phyloP scores from a whole-genome alignment of 2,888 invertebrate genomes.

The Cerastis leucographa region DNA sequence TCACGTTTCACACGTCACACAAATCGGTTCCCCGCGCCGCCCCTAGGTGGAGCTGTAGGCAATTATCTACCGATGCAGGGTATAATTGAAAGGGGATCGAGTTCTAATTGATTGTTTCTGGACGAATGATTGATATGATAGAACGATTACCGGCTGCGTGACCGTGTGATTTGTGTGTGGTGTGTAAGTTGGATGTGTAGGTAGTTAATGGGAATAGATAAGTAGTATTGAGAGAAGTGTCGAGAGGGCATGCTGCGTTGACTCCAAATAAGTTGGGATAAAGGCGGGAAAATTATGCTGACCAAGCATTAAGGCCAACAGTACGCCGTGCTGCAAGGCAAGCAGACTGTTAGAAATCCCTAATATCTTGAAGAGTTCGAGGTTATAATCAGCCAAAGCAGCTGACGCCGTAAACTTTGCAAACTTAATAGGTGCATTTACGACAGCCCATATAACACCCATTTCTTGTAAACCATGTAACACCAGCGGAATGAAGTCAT shows the following conservation, averaged over 20 bases:
- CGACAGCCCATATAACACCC: constrained; percentile 23
- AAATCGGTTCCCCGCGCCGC: constrained; percentile 68
- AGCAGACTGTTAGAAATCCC: too few species aligned
- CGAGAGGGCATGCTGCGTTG: background rate
- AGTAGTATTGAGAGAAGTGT: background rate
- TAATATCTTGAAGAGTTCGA: too few species aligned
- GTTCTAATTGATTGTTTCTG: constrained; percentile 89
- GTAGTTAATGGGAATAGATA: constrained; percentile 1
- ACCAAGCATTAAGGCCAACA: too few species aligned
- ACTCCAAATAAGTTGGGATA: background rate
- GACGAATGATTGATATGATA: constrained; percentile 86
- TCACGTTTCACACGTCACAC: constrained; percentile 57
- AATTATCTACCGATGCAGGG: constrained; percentile 84
- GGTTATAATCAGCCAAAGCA: background rate
- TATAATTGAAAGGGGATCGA: constrained; percentile 88
- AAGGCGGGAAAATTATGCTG: background rate
- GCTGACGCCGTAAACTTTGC: background rate
- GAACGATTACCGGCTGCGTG: constrained; percentile 77
- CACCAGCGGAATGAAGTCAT: constrained; percentile 64
- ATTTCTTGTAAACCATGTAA: constrained; percentile 49
- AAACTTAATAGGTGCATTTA: constrained; percentile 35
- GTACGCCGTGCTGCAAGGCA: too few species aligned
- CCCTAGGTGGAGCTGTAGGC: constrained; percentile 77
- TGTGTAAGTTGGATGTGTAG: constrained; percentile 15
- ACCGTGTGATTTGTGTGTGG: constrained; percentile 57